phyloP scores from a whole-genome alignment of 2,888 invertebrate species.

The Phalera bucephala region DNA sequence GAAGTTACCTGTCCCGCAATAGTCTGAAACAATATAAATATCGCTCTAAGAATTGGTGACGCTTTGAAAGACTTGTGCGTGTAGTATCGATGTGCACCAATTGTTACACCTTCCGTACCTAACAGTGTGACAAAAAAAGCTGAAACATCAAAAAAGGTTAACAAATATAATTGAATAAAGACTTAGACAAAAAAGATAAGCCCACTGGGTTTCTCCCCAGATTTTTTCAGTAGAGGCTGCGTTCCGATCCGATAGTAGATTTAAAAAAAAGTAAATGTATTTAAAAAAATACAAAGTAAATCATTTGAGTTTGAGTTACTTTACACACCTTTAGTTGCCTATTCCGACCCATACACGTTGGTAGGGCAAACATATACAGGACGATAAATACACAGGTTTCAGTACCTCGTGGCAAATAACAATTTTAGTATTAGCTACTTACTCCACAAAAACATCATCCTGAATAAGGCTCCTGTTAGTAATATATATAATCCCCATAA shows the following conservation, averaged over 20 bases:
- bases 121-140: conserved; percentile 13
- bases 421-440: too few species aligned
- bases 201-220: too few species aligned
- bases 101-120: conserved; percentile 86
- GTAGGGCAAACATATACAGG: too few species aligned
- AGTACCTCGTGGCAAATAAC: too few species aligned
- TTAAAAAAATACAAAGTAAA: too few species aligned
- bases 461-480: conserved; percentile 35
- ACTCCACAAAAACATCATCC: conserved; percentile 48
- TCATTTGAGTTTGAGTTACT: too few species aligned
- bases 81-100: conserved; percentile 92
- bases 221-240: too few species aligned
- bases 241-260: too few species aligned
- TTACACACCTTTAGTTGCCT: too few species aligned
- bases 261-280: background rate
- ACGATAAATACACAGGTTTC: too few species aligned
- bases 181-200: too few species aligned
- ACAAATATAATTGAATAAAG: background rate
- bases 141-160: conserved; percentile 17
- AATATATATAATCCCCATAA: conserved; percentile 65
- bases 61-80: conserved; percentile 92
- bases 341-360: too few species aligned
- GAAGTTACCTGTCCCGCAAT: conserved; percentile 90
- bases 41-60: conserved; percentile 80
- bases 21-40: conserved; percentile 86